Evolutionary conservation across 2,113 vertebrate genomes (phyloP).

Genomic region (Sorex fumeus): DNA sequence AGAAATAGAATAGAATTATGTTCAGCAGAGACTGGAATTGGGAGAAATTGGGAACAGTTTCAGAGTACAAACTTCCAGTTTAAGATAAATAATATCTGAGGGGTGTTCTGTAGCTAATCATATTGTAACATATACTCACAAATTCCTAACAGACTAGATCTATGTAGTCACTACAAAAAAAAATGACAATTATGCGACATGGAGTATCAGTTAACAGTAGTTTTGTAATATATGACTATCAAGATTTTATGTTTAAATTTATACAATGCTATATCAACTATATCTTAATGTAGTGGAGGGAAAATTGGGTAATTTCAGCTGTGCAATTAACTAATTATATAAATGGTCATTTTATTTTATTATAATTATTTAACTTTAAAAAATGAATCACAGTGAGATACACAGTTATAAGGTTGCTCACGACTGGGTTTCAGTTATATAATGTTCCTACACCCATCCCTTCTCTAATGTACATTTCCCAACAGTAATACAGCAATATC

Average conservation of each 20-base stretch:
- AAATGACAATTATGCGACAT: neutral
- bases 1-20: constrained; percentile 12
- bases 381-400: neutral
- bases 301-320: neutral
- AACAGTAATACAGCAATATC: too few species aligned
- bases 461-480: too few species aligned
- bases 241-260: neutral
- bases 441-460: too few species aligned
- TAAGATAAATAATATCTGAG: neutral
- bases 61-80: neutral
- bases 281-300: neutral
- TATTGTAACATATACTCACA: neutral
- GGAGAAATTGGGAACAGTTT: neutral
- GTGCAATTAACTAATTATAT: neutral
- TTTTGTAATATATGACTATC: neutral
- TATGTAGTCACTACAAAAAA: neutral
- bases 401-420: too few species aligned
- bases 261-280: neutral
- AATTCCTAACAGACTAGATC: neutral
- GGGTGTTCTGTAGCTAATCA: neutral
- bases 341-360: neutral
- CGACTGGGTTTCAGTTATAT: too few species aligned
- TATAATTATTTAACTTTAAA: too few species aligned
- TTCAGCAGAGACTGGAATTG: neutral
- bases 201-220: neutral